phyloP scores from a whole-genome alignment of 2,113 vertebrate genomes.

The Saguinus midas region DNA sequence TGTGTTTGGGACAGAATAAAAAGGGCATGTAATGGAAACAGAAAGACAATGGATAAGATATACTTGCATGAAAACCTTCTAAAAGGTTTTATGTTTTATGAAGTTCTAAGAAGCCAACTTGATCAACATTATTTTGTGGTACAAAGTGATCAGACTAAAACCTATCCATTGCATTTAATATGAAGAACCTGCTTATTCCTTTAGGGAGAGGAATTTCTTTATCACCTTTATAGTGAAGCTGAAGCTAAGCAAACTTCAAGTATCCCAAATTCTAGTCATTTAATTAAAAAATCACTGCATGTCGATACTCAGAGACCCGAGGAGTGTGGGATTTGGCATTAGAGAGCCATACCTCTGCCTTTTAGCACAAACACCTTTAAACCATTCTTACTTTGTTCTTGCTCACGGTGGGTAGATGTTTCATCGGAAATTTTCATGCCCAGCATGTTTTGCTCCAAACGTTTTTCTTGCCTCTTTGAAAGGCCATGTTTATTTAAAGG shows the following conservation, averaged over 20 bases:
- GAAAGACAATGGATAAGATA: not conserved
- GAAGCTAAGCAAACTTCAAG: not conserved
- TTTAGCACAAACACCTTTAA: not conserved
- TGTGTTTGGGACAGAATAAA: not conserved
- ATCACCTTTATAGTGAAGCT: not conserved
- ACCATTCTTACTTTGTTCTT: not conserved
- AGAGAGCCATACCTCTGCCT: not conserved
- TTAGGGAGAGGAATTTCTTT: not conserved
- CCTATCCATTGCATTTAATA: not conserved
- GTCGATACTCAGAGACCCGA: not conserved
- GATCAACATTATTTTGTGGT: not conserved
- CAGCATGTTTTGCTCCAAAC: constrained; percentile 46
- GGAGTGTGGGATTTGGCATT: not conserved
- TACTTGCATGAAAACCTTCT: not conserved
- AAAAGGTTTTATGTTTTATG: not conserved
- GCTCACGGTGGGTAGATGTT: not conserved
- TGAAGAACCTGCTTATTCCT: not conserved
- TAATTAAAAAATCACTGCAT: not conserved
- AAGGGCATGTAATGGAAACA: not conserved
- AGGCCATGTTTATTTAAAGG: constrained; percentile 70
- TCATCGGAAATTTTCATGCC: constrained; percentile 64
- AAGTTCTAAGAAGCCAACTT: not conserved
- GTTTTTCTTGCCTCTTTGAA: constrained; percentile 66
- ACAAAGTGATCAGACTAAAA: not conserved
- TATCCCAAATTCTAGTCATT: not conserved